Evolutionary conservation across 2,888 invertebrate genomes (phyloP).

Genomic region (Sinodicranocentrus sp.): DNA sequence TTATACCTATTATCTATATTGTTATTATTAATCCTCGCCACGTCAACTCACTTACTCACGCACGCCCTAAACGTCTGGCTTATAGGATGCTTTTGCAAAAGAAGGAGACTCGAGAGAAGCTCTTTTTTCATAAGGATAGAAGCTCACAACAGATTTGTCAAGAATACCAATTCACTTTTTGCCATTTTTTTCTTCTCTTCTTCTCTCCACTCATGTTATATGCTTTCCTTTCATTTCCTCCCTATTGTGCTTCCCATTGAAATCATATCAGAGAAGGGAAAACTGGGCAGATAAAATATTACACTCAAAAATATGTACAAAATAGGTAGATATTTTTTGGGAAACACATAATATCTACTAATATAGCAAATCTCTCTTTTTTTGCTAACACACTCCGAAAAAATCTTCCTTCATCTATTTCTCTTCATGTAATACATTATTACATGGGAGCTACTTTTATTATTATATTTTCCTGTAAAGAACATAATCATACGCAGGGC

Average conservation of each 20-base stretch:
- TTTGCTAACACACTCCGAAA: too few relatives aligned
- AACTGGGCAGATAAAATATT: too few relatives aligned
- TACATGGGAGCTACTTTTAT: too few relatives aligned
- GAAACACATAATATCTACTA: too few relatives aligned
- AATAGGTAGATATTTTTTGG: too few relatives aligned
- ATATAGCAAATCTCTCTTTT: too few relatives aligned
- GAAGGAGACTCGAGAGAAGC: neutral
- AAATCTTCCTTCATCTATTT: too few relatives aligned
- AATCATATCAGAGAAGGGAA: too few relatives aligned
- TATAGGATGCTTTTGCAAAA: constrained; percentile 2
- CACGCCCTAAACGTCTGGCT: constrained; percentile 54
- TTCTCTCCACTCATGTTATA: constrained; percentile 4
- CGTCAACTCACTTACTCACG: constrained; percentile 54
- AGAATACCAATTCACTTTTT: constrained; percentile 51
- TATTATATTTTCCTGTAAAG: too few relatives aligned
- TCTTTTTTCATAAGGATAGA: too few relatives aligned
- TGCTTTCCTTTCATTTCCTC: constrained; percentile 47
- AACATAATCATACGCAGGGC: too few relatives aligned
- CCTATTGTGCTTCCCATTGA: neutral
- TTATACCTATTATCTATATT: constrained; percentile 52
- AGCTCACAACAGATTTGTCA: constrained; percentile 51
- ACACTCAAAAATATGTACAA: constrained; percentile 21
- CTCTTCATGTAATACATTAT: too few relatives aligned
- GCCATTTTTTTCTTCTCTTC: constrained; percentile 9
- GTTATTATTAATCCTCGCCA: constrained; percentile 61